Base-by-base conservation (phyloP, 2,113 vertebrate genomes). In the Centrocercus urophasianus region DNA sequence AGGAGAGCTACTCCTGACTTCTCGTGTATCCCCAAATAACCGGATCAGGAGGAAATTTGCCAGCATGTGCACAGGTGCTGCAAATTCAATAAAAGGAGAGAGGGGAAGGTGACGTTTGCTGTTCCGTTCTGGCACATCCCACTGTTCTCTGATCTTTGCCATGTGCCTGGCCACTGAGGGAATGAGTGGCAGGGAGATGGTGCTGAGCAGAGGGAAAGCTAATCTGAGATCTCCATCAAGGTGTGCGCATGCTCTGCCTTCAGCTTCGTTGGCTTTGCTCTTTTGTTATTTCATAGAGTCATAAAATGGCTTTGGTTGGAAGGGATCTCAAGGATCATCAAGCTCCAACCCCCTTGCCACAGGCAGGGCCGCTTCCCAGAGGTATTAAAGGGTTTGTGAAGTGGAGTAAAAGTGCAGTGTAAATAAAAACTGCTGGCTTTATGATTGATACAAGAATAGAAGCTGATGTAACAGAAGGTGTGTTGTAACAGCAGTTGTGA, bases 21-120 rank as follows among this genome's bases (percentile, higher is more conserved):
- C 38, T 6, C 48, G 16, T 10, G 6, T 21, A 19, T 69, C 73
- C 38, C 40, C 38, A 42, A 4, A 64, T 79, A 93, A 61, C 3
- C 7, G 24, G 32, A 65, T 18, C 43, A 45, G 64, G 43, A 90
- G 57, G 38, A 36, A 60, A 47, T 56, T 21, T 89, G 48, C 60
- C 54, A 83, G 36, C 36, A 27, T 2, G 1, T 59, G 74, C 2
- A 43, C 0, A 0, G 45, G 8, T 1, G 0, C 27, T 75, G 50
- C 66, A 65, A 66, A 70, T 59, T 30, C 30, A 71, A 6, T 12
- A 45, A 25, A 48, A 24, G 45, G 21, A 40, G 56, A 38, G 47
- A 71, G 52, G 8, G 72, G 66, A 32, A 59, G 40, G 59, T 21
- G 34, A 8, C 13, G 21, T 60, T 50, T 54, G 32, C 47, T 45